These are phyloP conservation scores for Yponomeuta malinellus DNA, from an alignment of 2,888 invertebrate species.

Conservation along the genomic window DNA sequence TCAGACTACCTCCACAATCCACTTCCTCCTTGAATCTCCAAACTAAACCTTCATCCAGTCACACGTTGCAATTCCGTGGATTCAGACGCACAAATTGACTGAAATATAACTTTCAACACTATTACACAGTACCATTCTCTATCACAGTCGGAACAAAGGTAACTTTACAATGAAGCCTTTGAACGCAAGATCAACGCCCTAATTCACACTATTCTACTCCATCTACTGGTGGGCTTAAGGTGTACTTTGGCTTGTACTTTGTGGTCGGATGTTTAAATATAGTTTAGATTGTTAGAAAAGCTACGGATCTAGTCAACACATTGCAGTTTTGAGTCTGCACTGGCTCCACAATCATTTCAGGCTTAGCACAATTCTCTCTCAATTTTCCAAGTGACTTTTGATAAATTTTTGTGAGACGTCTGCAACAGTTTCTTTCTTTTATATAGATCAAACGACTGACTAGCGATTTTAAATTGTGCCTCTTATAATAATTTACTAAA, in stretches of 20 bases:
- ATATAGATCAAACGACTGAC: background rate
- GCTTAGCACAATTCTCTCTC: background rate
- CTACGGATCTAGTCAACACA: conserved; percentile 2
- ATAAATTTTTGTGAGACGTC: background rate
- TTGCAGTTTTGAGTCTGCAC: conserved; percentile 1
- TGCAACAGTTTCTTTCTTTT: background rate
- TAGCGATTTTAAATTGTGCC: background rate
- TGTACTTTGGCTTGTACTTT: background rate
- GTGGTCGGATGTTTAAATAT: background rate
- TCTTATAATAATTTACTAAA: background rate
- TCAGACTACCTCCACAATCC: background rate
- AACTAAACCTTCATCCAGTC: background rate
- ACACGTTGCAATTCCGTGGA: background rate
- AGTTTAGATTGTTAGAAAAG: background rate
- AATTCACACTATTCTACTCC: background rate
- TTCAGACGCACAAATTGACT: background rate
- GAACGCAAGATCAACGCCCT: background rate
- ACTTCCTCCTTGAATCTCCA: background rate
- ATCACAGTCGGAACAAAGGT: background rate
- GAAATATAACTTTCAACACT: background rate
- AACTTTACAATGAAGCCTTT: background rate
- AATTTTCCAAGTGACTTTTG: background rate
- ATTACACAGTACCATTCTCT: background rate
- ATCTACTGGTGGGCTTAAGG: background rate
- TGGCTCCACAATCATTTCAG: background rate